Base-by-base conservation (phyloP, 1,140 invertebrate species). In the Gryon sp. region DNA sequence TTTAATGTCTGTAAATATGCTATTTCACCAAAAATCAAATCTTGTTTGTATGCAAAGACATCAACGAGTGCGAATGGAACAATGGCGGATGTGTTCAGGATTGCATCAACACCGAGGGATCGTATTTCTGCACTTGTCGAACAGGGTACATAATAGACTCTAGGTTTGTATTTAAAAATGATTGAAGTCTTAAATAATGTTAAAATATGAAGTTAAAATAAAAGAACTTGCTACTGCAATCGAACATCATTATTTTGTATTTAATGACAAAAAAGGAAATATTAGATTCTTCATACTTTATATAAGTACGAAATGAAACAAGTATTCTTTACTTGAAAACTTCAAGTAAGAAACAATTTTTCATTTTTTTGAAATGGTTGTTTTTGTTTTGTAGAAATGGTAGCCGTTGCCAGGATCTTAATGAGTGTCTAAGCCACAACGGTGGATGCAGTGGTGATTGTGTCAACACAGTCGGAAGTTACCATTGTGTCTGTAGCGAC, bases 31-130 rank as follows among this genome's bases (percentile, higher is more conserved):
- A 53, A 66, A 66, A 66, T 53, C 18, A 43, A 66, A 52, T 52
- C 20, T 57, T 57, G 19, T 59, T 59, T 80, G 28, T 30, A 34
- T 60, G 77, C 83, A 16, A 79, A 92, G 93, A 94, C 83, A 87
- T 92, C 28, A 90, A 94, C 78, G 93, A 94, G 77, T 94, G 93
- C 80, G 77, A 84, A 14, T 77, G 83, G 46, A 84, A 87, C 22
- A 89, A 89, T 43, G 88, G 85, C 15, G 82, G 83, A 8, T 91
- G 90, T 77, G 86, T 84, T 41, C 84, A 89, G 7, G 80, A 84
- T 22, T 90, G 88, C 78, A 73, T 88, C 53, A 90, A 90, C 55
- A 87, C 82, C 2, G 15, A 81, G 0, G 88, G 89, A 22, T 87
- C 88, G n/a, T 88, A 86, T 59, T 55, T 78, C 7, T 90, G 89